Conservation (phyloP, 2,888 invertebrate species). For the Seira sanloemensis region DNA sequence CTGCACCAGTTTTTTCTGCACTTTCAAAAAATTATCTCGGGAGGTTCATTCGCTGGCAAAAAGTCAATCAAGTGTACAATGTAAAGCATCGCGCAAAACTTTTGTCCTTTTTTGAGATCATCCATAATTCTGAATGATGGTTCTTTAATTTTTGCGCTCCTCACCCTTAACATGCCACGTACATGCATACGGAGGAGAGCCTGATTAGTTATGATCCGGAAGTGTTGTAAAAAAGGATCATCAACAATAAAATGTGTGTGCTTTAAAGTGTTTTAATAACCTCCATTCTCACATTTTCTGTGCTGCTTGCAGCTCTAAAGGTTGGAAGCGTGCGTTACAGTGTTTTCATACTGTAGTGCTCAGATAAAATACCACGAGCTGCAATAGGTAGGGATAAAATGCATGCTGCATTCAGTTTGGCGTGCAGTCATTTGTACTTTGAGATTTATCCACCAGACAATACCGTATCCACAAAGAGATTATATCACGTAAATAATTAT, state of each 20-base stretch:
- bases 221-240: slow-evolving; percentile 50
- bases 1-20: neutral
- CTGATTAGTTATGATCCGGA: slow-evolving; percentile 46
- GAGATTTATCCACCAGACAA: neutral
- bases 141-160: neutral
- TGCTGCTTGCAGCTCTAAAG: neutral
- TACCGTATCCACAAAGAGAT: neutral
- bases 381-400: too few relatives aligned
- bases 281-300: neutral
- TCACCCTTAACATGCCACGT: neutral
- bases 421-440: neutral
- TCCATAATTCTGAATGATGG: neutral
- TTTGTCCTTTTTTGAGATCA: neutral
- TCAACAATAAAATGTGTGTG: slow-evolving; percentile 21
- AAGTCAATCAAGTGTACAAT: neutral
- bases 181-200: neutral
- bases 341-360: slow-evolving; percentile 35
- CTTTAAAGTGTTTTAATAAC: neutral
- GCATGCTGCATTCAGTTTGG: neutral
- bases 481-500: neutral
- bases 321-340: neutral
- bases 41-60: neutral
- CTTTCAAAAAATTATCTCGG: neutral
- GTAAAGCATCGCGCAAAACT: neutral
- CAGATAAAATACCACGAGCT: neutral